Base-by-base conservation (phyloP, 2,797 vertebrate genomes). In the Chaetodon trifasciatus region DNA sequence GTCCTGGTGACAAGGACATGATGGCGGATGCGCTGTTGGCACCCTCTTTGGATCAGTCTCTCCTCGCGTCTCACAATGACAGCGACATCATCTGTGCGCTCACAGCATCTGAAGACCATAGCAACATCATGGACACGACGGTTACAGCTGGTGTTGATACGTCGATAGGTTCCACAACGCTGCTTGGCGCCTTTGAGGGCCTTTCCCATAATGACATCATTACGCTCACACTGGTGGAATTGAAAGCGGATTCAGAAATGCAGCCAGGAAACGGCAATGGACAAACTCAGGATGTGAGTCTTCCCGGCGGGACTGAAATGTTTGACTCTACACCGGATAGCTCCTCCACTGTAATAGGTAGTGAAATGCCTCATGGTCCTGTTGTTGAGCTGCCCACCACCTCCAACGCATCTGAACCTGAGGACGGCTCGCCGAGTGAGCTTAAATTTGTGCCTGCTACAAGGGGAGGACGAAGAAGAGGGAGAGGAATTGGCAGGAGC, bases 181-280 rank as follows among this genome's bases (percentile, higher is more conserved):
- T 95, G 78, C 92, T 94, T 11, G 82, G 91, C 24, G 74, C 90
- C 23, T 95, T 96, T 37, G 94, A 96, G 82, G 93, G 91, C 55
- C 92, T 96, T 70, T 84, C 88, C 19, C 90, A 91, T 5, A 65
- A 67, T 46, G 95, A 96, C 90, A 89, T 96, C 32, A 69, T 97
- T 61, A 96, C 95, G 0, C 93, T 97, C 78, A 96, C 95, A 0
- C 86, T 97, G 66, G 92, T 96, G 80, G 96, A 96, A 76, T 24
- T 95, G 44, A 90, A 90, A 0, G 56, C 62, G 12, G 91, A 92
- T 63, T 64, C 78, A 0, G 86, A 91, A 58, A 84, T 39, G 65
- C 83, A 88, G 60, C 86, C 39, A 0, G 16, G 83, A 13, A 70
- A 71, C 2, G 61, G 65, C 12, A 1, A 1, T 1, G 11, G 86